Evolutionary conservation across 2,888 invertebrate genomes (phyloP), one percentile per base, ranked within the genome.

Genomic region (Mylabris sibirica): DNA sequence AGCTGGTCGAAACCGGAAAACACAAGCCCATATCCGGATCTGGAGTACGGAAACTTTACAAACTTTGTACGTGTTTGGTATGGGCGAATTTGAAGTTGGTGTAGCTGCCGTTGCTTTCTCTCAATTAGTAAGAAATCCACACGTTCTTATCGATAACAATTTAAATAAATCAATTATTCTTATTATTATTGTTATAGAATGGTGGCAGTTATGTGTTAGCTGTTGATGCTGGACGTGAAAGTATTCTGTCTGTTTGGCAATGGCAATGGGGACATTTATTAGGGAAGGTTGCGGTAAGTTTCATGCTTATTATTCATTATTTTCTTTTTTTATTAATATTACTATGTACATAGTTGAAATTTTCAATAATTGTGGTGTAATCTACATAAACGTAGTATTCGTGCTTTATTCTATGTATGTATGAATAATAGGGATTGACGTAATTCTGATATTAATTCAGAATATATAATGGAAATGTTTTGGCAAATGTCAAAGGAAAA

Each of bases 261-360:
- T 97, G 97, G 97, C 94, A 95, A 80, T 95, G 96, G 92, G 95
- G 95, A 64, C 93, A 94, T 84, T 87, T 96, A n/a, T 88, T 97
- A 9, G 96, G 96, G 67, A 95, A 96, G 91, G 96, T 97, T 64
- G 95, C 96, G 74, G 97, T 97, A 87, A 91, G 93, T 89, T 68
- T 60, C 17, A 59, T 59, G 59, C 41, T 41, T 34, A 38, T 35
- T 66, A 44, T n/a, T n/a, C n/a, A n/a, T n/a, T n/a, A n/a, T n/a
- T n/a, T n/a, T n/a, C n/a, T n/a, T n/a, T n/a, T n/a, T n/a, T n/a
- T n/a, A n/a, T n/a, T n/a, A n/a, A n/a, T n/a, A n/a, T n/a, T 44
- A 24, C 9, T 22, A 24, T 57, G 12, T 22, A 57, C 57, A 24
- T 30, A 30, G 30, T 30, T 30, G 5, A 30, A 24, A 12, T 57